Conservation (phyloP, 2,113 vertebrate genomes). For the Malurus alboscapulatus region DNA sequence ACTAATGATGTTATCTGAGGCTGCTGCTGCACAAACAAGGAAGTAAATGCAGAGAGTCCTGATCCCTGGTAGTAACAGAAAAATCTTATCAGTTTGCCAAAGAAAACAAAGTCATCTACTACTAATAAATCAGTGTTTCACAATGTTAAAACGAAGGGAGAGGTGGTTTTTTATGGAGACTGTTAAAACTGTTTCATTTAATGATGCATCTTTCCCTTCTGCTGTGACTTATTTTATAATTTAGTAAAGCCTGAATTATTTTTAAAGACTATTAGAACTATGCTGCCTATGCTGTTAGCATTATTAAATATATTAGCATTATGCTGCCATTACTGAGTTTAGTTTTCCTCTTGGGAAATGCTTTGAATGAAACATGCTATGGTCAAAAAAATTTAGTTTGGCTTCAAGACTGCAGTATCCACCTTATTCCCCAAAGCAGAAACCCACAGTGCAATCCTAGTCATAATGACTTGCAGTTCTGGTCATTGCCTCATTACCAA, state of each 20-base stretch:
- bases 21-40: neutral
- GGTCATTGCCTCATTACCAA: neutral
- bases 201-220: neutral
- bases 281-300: neutral
- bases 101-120: neutral
- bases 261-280: neutral
- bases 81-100: neutral
- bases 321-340: neutral
- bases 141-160: neutral
- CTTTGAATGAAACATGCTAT: neutral
- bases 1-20: neutral
- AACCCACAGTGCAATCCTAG: neutral
- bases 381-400: neutral
- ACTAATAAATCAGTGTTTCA: neutral
- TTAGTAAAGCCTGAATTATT: neutral
- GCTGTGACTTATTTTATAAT: neutral
- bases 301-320: neutral
- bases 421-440: neutral
- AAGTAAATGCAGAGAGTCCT: constrained; percentile 20
- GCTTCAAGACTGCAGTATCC: neutral
- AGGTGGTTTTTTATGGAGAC: neutral
- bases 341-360: neutral
- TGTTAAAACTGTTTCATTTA: neutral
- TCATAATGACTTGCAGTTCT: constrained; percentile 17
- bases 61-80: neutral